Evolutionary conservation across 2,113 vertebrate genomes (phyloP).

Genomic region (Rutilus rutilus): DNA sequence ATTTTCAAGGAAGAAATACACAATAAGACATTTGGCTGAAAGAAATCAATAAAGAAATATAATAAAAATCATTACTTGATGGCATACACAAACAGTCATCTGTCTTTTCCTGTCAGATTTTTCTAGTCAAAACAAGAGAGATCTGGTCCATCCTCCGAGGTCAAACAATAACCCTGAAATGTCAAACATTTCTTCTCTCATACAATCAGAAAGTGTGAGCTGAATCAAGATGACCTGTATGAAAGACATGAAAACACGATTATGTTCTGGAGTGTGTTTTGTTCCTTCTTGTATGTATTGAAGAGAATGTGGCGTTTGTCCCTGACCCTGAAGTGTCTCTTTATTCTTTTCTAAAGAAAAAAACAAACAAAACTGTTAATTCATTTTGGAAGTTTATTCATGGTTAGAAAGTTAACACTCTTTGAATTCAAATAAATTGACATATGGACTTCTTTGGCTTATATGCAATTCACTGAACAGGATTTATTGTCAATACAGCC

Average conservation of each 20-base stretch:
- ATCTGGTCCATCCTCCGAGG: not conserved
- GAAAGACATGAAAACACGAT: conserved; percentile 5
- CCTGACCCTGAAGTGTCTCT: not conserved
- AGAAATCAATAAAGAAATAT: conserved; percentile 21
- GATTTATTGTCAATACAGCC: conserved; percentile 19
- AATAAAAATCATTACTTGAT: not conserved
- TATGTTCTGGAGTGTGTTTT: not conserved
- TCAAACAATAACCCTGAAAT: conserved; percentile 24
- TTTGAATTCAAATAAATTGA: not conserved
- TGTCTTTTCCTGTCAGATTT: conserved; percentile 14
- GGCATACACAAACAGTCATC: conserved; percentile 5
- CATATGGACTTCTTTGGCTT: not conserved
- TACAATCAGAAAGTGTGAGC: conserved; percentile 1
- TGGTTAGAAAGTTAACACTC: not conserved
- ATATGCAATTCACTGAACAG: not conserved
- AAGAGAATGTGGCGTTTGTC: not conserved
- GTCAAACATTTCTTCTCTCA: conserved; percentile 22
- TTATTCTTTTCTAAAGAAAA: not conserved
- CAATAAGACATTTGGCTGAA: not conserved
- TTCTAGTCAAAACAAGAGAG: not conserved
- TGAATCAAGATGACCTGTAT: conserved; percentile 22
- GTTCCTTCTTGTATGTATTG: not conserved
- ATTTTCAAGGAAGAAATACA: not conserved
- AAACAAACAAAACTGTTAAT: not conserved
- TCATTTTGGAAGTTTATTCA: not conserved